Evolutionary conservation across 1,140 invertebrate species (phyloP).

Genomic region (Ips nitidus): DNA sequence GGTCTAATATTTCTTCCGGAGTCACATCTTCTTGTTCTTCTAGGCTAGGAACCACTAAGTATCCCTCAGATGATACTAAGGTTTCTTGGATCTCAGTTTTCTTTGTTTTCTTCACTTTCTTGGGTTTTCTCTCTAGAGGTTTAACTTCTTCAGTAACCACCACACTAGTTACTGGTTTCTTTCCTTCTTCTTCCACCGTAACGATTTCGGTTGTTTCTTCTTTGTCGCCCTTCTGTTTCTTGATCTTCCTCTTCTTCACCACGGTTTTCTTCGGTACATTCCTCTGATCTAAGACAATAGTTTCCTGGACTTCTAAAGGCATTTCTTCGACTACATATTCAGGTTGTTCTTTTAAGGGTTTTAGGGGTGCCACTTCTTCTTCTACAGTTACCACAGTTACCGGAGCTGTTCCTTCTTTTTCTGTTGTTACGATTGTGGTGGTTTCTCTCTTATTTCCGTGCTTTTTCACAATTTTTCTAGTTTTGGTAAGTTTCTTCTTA

Average conservation of each 20-base stretch:
- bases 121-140: constrained; percentile 3
- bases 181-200: constrained; percentile 48
- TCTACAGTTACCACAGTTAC: constrained; percentile 47
- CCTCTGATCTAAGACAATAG: constrained; percentile 34
- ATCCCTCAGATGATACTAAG: constrained; percentile 39
- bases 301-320: constrained; percentile 40
- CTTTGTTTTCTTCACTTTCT: constrained; percentile 43
- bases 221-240: constrained; percentile 43
- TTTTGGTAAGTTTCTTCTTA: constrained; percentile 44
- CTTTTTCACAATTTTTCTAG: constrained; percentile 33
- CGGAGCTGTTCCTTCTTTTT: constrained; percentile 53
- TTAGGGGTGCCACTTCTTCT: constrained; percentile 35
- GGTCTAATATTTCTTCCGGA: constrained; percentile 35
- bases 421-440: constrained; percentile 45
- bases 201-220: constrained; percentile 47
- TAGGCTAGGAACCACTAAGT: constrained; percentile 37
- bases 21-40: constrained; percentile 36
- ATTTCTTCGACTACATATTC: constrained; percentile 34
- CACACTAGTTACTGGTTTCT: constrained; percentile 51
- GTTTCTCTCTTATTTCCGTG: constrained; percentile 40
- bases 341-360: constrained; percentile 23
- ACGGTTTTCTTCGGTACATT: constrained; percentile 47
- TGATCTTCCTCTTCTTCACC: constrained; percentile 49
- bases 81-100: constrained; percentile 26
- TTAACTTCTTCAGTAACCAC: constrained; percentile 45